These are phyloP conservation scores for Enoplosus armatus DNA, from an alignment of 2,797 vertebrate genomes.

Conservation along the genomic window DNA sequence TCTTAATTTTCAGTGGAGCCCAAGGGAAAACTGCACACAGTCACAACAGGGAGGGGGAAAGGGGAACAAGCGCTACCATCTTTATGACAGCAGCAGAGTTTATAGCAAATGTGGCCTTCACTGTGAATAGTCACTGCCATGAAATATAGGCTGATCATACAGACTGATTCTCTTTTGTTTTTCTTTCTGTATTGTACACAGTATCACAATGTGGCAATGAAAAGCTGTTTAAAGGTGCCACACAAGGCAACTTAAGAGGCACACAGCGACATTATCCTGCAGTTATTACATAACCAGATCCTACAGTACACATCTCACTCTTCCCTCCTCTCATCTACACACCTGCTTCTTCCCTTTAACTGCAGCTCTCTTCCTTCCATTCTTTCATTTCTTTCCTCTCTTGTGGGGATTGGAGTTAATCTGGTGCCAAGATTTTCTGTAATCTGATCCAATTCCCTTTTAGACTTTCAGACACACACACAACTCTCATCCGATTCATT, in stretches of 20 bases:
- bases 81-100: constrained; percentile 8
- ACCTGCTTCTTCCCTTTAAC: constrained; percentile 25
- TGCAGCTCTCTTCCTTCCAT: constrained; percentile 21
- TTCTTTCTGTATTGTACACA: neutral
- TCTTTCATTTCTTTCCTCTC: constrained; percentile 52
- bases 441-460: constrained; percentile 80
- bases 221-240: constrained; percentile 24
- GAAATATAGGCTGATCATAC: constrained; percentile 4
- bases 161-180: neutral
- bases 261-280: constrained; percentile 28
- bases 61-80: neutral
- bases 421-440: constrained; percentile 69
- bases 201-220: constrained; percentile 27
- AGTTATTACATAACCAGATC: constrained; percentile 47
- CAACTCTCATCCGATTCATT: constrained; percentile 57
- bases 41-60: neutral
- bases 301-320: constrained; percentile 12
- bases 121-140: neutral
- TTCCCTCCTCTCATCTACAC: constrained; percentile 35
- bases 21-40: neutral
- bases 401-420: constrained; percentile 68
- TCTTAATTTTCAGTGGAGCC: constrained; percentile 28
- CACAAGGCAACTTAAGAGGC: constrained; percentile 35
- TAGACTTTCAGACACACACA: constrained; percentile 40
- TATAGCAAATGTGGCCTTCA: constrained; percentile 12